These are phyloP conservation scores for Champsocephalus esox DNA, from an alignment of 2,797 vertebrate genomes.

Conservation along the genomic window DNA sequence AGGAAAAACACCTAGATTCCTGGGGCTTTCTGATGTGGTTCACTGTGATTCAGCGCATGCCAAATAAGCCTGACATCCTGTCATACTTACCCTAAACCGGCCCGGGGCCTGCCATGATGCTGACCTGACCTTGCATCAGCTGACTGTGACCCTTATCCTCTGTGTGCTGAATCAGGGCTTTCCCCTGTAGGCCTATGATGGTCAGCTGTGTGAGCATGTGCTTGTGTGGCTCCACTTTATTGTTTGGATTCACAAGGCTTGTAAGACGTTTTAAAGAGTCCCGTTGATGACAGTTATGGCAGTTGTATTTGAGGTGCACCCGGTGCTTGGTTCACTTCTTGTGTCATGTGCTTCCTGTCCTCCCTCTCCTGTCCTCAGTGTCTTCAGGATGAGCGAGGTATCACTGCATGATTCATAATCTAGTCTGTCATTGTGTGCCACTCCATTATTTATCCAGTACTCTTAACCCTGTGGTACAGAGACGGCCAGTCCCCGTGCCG, in stretches of 20 bases:
- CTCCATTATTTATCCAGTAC: conserved; percentile 69
- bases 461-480: conserved; percentile 56
- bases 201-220: conserved; percentile 57
- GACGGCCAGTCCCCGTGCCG: conserved; percentile 2
- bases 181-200: conserved; percentile 49
- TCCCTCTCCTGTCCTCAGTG: conserved; percentile 34
- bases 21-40: conserved; percentile 13
- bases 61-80: conserved; percentile 34
- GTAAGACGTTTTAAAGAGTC: conserved; percentile 5
- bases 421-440: conserved; percentile 61
- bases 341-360: conserved; percentile 54
- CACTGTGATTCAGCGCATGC: conserved; percentile 43
- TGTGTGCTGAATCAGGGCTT: conserved; percentile 79
- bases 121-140: conserved; percentile 77
- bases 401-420: conserved; percentile 75
- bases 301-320: conserved; percentile 37
- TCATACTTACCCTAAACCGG: conserved; percentile 37
- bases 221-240: conserved; percentile 29
- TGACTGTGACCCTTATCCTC: conserved; percentile 78
- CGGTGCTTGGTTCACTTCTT: conserved; percentile 38
- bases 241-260: conserved; percentile 25
- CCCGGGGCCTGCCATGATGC: conserved; percentile 62
- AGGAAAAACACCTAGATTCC: background rate
- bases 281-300: conserved; percentile 25
- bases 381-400: conserved; percentile 36